Base-by-base conservation (phyloP, 2,113 vertebrate species). In the Otis tarda region DNA sequence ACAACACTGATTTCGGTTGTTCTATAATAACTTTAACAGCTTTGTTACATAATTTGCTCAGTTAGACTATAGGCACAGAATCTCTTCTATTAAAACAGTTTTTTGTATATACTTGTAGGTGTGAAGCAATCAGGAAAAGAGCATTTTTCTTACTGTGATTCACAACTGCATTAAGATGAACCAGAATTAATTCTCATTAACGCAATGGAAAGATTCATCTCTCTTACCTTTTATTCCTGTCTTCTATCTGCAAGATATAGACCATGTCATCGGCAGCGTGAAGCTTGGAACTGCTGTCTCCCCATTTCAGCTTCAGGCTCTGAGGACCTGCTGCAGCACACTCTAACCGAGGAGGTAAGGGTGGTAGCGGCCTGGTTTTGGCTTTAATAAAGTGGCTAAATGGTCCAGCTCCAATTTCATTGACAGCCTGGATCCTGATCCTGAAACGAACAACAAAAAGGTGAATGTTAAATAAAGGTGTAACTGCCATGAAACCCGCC, bases 301-400 rank as follows among this genome's bases (percentile, higher is more conserved):
- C 99, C 99, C 99, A 99, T 53, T 99, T 99, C 56, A 99, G 98
- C 97, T 99, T 99, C 87, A 99, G 98, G 96, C 99, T 99, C 98
- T 99, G 99, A 25, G 99, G 99, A 82, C 99, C 99, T 0, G 98
- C 98, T 6, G 99, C 99, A 10, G 98, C 98, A 92, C 99, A 99
- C 74, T 99, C 99, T 15, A 99, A 98, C 73, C 98, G 98, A 43
- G 99, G 99, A 76, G 99, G 99, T 61, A 98, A 97, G 2, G 99
- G 99, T 20, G 99, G 99, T 37, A 99, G 97, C 0, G 99, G 99
- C 92, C 98, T 98, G 76, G 99, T 99, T 98, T 98, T 99, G 52
- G 97, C 98, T 74, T 97, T 98, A 93, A 99, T 98, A 56, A 98
- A 97, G 67, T 98, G 98, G 97, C 99, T 99, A 97, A 98, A 98